Base-by-base conservation (phyloP, 2,113 vertebrate genomes). In the Peucedramus taeniatus region DNA sequence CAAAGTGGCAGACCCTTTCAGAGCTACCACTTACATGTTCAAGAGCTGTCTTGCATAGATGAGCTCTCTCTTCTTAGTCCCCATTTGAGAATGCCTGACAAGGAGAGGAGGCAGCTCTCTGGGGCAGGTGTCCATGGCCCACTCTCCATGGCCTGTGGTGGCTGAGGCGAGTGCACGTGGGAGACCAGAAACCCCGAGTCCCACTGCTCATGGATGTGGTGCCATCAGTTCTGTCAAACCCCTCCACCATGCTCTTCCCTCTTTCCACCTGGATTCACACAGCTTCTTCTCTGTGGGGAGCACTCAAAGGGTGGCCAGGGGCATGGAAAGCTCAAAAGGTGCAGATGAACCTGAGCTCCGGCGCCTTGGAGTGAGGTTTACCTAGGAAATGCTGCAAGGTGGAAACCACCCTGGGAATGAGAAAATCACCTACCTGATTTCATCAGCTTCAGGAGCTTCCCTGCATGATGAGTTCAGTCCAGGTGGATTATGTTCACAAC, bases 401-500 rank as follows among this genome's bases (percentile, higher is more conserved):
- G 4, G 30, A 56, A 90, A 72, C 13, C 15, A 15, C 53, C 35
- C 35, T 10, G 3, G 37, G 24, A 82, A 56, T n/a, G 66, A 60
- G 33, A 59, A 87, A 60, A 61, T 31, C 27, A 18, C 17, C 35
- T 56, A 7, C 24, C 13, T n/a, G n/a, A 45, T 74, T 69, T 74
- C 42, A 50, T 35, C 68, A 78, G 37, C 64, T 51, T 40, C 56
- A 64, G 56, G 14, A 13, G 16, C 14, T 72, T 72, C 76, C 26
- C 28, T n/a, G 19, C 24, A 1, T 1, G 7, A 74, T 0, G 0
- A 51, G 21, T 49, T 60, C n/a, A 54, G 69, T 11, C 37, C 59
- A 9, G 9, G 14, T 16, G 17, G 42, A 40, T 60, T 40, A 3
- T 3, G 37, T 5, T 33, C 14, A 28, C 10, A 60, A 13, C 18